phyloP scores from a whole-genome alignment of 2,888 invertebrate species.

The Eupithecia subfuscata region DNA sequence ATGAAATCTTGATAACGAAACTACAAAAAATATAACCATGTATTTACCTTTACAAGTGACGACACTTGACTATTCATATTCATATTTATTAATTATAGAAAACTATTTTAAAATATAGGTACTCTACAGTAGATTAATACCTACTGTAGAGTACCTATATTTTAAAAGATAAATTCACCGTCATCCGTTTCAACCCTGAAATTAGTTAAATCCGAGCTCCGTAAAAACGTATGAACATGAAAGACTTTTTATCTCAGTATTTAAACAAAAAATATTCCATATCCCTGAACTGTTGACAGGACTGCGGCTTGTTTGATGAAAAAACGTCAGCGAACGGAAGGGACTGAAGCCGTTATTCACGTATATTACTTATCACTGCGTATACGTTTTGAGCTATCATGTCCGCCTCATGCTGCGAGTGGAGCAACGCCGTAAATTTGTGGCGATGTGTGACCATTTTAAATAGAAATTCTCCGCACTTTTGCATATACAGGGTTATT shows the following conservation, averaged over 20 bases:
- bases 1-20: no score
- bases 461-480: not conserved
- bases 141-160: not conserved
- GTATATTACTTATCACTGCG: not conserved
- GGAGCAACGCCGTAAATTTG: not conserved
- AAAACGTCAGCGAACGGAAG: constrained; percentile 49
- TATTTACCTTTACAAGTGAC: no score
- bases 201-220: not conserved
- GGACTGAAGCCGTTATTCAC: constrained; percentile 31
- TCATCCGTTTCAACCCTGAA: not conserved
- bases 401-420: not conserved
- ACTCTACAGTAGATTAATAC: not conserved
- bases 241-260: constrained; percentile 25
- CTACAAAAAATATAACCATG: no score
- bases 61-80: no score
- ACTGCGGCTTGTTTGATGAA: constrained; percentile 47
- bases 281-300: constrained; percentile 46
- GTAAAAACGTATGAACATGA: not conserved
- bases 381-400: not conserved
- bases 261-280: constrained; percentile 36
- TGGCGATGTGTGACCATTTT: not conserved
- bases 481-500: no score
- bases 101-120: not conserved
- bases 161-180: not conserved
- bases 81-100: no score